Percentiles rank a stretch among this genome's conserved stretches.
Conservation (phyloP, 2,888 invertebrate species). For the Sepiola atlantica region DNA sequence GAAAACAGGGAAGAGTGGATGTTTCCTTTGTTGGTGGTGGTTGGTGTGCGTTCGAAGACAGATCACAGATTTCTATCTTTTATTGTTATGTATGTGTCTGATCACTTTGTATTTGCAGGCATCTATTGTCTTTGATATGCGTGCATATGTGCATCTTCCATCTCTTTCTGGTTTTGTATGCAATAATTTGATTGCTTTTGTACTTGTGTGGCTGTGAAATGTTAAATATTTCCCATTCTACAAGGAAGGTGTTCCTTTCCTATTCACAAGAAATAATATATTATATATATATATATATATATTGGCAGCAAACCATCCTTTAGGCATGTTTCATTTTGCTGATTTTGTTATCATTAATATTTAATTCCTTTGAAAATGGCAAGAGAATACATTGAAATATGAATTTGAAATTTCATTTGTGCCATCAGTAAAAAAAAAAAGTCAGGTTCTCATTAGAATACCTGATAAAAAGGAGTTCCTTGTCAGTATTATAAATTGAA, state of each 20-base stretch:
- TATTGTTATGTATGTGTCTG: background rate
- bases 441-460: too few relatives aligned
- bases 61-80: background rate
- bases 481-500: too few relatives aligned
- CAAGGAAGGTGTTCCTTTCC: background rate
- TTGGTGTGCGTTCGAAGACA: background rate
- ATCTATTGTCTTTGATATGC: constrained; percentile 9
- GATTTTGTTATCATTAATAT: too few relatives aligned
- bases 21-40: background rate
- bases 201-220: constrained; percentile 6
- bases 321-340: too few relatives aligned
- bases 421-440: too few relatives aligned
- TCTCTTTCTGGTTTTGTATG: background rate
- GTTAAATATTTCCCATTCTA: background rate
- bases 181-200: background rate
- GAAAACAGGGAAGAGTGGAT: background rate
- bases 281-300: background rate
- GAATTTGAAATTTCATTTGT: too few relatives aligned
- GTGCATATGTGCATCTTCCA: background rate
- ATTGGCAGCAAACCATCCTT: too few relatives aligned
- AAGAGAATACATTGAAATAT: too few relatives aligned
- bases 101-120: background rate
- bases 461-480: too few relatives aligned
- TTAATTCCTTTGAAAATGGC: too few relatives aligned
- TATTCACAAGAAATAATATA: background rate